Evolutionary conservation across 2,888 invertebrate genomes (phyloP).

Genomic region (Nephrotoma flavescens): DNA sequence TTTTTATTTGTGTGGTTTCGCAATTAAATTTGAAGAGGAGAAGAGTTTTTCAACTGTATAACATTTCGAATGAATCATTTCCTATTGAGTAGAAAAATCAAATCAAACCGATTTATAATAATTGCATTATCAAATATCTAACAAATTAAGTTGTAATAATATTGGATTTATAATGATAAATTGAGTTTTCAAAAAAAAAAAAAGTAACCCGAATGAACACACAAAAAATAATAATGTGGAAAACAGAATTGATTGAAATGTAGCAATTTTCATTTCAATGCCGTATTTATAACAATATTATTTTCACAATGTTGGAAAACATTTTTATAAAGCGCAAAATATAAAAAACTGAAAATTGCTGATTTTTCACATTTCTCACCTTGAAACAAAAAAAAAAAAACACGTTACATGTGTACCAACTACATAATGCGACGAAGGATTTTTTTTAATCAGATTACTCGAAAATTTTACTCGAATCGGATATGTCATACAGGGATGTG

Average conservation of each 20-base stretch:
- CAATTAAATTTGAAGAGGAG: too few species aligned
- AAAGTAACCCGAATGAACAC: background rate
- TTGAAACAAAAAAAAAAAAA: background rate
- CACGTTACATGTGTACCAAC: too few species aligned
- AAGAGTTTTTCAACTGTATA: too few species aligned
- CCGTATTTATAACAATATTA: background rate
- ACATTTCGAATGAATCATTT: too few species aligned
- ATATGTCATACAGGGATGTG: background rate
- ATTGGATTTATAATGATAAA: background rate
- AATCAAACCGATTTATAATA: background rate
- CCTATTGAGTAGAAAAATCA: background rate
- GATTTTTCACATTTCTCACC: background rate
- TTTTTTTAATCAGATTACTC: background rate
- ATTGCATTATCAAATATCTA: background rate
- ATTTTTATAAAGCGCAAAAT: background rate
- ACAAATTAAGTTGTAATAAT: background rate
- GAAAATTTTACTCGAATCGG: background rate
- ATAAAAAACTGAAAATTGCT: background rate
- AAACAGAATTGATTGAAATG: background rate
- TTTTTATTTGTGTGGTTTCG: too few species aligned
- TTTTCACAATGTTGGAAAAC: background rate
- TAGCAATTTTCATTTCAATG: background rate
- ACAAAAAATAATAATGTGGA: background rate
- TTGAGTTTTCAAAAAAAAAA: background rate
- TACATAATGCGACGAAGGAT: background rate